A percentile compares a stretch with the other conserved stretches of the same genome.
phyloP scores from a whole-genome alignment of 2,113 vertebrate species.

The Perca fluviatilis region DNA sequence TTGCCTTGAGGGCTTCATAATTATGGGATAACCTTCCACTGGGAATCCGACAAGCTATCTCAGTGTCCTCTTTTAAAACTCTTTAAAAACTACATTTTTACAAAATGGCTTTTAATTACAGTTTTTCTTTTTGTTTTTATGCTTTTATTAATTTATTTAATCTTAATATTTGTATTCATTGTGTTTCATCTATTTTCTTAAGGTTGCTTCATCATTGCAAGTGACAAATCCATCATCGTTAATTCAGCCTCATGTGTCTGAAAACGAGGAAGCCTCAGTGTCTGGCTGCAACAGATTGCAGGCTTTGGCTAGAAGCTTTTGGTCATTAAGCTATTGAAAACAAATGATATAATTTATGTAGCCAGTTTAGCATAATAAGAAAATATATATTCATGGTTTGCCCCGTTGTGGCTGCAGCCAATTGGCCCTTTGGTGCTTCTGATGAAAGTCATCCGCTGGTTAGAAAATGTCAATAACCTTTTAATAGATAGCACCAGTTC shows the following conservation, averaged over 20 bases:
- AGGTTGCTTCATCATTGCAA: background rate
- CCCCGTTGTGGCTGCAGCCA: slow-evolving; percentile 8
- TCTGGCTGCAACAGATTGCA: background rate
- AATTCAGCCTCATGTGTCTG: slow-evolving; percentile 11
- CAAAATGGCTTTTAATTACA: too few species aligned
- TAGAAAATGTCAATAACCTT: slow-evolving; percentile 42
- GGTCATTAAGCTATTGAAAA: background rate
- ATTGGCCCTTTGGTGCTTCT: slow-evolving; percentile 15
- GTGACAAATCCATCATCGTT: slow-evolving; percentile 9
- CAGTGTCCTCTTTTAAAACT: too few species aligned
- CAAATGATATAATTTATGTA: background rate
- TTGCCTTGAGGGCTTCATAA: too few species aligned
- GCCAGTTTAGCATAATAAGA: background rate
- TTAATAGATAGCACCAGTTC: slow-evolving; percentile 32
- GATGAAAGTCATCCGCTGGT: slow-evolving; percentile 40
- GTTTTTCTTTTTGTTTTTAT: too few species aligned
- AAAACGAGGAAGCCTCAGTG: background rate
- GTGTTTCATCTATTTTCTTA: background rate
- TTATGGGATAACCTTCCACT: too few species aligned
- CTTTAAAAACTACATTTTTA: too few species aligned
- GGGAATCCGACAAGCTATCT: too few species aligned
- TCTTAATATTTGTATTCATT: too few species aligned
- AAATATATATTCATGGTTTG: background rate
- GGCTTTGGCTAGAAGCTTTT: background rate
- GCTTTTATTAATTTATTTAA: too few species aligned